phyloP scores from a whole-genome alignment of 2,113 vertebrate species.

The Indicator indicator region DNA sequence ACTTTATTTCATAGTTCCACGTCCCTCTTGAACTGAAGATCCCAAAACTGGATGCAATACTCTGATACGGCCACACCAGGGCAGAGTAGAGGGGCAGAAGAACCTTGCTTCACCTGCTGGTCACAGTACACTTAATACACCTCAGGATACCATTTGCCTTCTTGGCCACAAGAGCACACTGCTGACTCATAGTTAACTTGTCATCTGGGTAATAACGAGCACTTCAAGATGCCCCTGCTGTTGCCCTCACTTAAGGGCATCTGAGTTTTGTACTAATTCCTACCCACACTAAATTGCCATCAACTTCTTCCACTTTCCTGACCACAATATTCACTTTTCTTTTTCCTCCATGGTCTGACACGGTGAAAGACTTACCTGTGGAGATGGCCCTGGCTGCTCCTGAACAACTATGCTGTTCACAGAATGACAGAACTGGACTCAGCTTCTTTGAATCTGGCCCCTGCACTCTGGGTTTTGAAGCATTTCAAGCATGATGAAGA shows the following conservation, averaged over 20 bases:
- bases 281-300: neutral
- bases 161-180: too few species aligned
- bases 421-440: neutral
- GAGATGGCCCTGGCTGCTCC: neutral
- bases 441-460: neutral
- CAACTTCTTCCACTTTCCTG: neutral
- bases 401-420: rapidly evolving
- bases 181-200: too few species aligned
- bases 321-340: neutral
- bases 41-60: too few species aligned
- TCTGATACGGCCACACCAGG: too few species aligned
- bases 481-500: neutral
- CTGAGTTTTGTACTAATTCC: neutral
- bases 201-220: neutral
- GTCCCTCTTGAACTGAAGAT: too few species aligned
- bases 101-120: too few species aligned
- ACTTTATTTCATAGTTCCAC: too few species aligned
- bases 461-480: neutral
- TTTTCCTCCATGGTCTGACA: neutral
- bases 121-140: too few species aligned
- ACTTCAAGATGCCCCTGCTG: neutral
- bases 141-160: too few species aligned
- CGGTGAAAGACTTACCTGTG: rapidly evolving
- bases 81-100: too few species aligned
- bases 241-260: rapidly evolving